phyloP scores from a whole-genome alignment of 2,797 vertebrate species.

The Helostoma temminkii region DNA sequence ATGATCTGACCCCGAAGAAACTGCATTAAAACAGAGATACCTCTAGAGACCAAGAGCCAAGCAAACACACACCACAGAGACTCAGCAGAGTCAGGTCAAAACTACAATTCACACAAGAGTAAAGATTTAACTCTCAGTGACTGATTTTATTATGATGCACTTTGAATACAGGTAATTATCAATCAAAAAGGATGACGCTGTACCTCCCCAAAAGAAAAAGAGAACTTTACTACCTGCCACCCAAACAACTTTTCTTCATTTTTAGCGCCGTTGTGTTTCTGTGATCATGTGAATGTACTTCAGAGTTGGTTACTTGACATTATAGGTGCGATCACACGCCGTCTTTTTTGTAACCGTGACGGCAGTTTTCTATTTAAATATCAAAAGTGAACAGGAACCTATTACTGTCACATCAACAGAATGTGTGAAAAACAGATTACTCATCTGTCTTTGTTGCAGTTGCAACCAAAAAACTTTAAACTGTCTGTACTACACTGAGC shows the following conservation, averaged over 20 bases:
- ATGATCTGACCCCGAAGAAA: background rate
- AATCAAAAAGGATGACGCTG: constrained; percentile 10
- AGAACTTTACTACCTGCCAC: constrained; percentile 4
- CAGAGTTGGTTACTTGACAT: background rate
- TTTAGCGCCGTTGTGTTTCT: background rate
- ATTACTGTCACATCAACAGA: background rate
- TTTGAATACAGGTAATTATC: constrained; percentile 13
- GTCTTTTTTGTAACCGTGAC: constrained; percentile 3
- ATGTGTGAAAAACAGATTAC: background rate
- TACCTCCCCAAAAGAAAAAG: background rate
- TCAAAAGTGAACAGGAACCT: background rate
- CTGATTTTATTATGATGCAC: background rate
- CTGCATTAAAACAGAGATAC: no score
- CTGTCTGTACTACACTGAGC: no score
- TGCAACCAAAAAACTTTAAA: background rate
- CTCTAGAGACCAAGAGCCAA: no score
- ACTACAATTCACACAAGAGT: constrained; percentile 12
- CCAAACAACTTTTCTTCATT: constrained; percentile 4
- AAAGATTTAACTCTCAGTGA: background rate
- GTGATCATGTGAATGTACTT: background rate
- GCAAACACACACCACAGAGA: no score
- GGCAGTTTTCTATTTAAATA: constrained; percentile 21
- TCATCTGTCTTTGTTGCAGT: background rate
- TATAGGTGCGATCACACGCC: constrained; percentile 27
- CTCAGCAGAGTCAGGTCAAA: background rate